These are phyloP conservation scores for Apodemia zela DNA, from an alignment of 2,888 invertebrate genomes.

Conservation along the genomic window DNA sequence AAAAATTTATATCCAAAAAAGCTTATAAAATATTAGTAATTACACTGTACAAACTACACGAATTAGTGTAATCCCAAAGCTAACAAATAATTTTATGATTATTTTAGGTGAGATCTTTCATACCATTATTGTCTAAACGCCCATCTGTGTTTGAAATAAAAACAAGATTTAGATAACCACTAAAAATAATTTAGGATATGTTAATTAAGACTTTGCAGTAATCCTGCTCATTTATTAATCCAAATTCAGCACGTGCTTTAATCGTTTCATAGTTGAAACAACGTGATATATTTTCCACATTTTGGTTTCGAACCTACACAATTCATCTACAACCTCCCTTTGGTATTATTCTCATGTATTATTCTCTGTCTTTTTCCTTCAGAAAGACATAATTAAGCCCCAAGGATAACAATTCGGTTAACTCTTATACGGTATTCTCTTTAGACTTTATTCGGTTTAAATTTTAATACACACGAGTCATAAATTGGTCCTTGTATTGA, in stretches of 20 bases:
- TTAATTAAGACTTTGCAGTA: no score
- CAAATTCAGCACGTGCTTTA: not conserved
- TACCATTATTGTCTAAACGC: no score
- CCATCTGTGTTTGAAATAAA: no score
- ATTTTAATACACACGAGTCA: constrained; percentile 42
- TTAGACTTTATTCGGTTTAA: constrained; percentile 41
- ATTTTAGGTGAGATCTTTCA: no score
- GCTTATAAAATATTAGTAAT: not conserved
- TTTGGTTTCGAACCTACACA: constrained; percentile 31
- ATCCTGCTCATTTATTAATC: not conserved
- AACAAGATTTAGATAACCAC: no score
- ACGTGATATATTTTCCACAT: constrained; percentile 23
- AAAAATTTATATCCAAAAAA: not conserved
- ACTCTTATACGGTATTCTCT: constrained; percentile 52
- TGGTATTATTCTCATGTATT: constrained; percentile 48
- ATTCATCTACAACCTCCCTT: constrained; percentile 36
- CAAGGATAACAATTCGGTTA: constrained; percentile 54
- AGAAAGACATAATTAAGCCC: constrained; percentile 70
- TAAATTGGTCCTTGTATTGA: constrained; percentile 30
- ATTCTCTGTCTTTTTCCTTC: constrained; percentile 48
- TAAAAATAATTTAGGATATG: no score
- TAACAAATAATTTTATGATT: no score
- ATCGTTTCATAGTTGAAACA: constrained; percentile 3
- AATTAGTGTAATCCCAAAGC: no score
- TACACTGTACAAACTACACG: no score